Evolutionary conservation across 2,113 vertebrate genomes (phyloP), one percentile per base, ranked within the genome.

Genomic region (Hippocampus guttulatus): DNA sequence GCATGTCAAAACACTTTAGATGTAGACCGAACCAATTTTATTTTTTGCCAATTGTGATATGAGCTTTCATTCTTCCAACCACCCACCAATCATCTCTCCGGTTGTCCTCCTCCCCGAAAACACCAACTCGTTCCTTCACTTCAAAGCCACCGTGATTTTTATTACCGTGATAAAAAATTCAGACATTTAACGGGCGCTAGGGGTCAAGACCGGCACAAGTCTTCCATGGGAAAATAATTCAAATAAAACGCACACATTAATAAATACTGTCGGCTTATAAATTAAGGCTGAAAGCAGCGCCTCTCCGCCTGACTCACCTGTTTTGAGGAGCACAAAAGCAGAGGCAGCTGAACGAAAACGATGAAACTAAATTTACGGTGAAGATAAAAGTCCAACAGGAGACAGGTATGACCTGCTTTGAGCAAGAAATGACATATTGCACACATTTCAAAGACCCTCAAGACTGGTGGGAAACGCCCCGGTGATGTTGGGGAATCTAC

Each of bases 131-230:
- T 70, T 67, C 21, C 51, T 70, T 70, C 33, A 78, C 55, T 40
- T 84, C 76, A 86, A 78, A 75, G 62, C 81, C 79, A 84, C 74
- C 72, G 76, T 78, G 78, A 64, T 85, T 90, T 86, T 91, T 88
- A 90, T 88, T 92, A 85, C 86, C 87, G 84, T 76, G 79, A 87
- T 82, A 81, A 71, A 80, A 86, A 75, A 81, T 91, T 90, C 90
- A 87, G 78, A 88, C 87, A 90, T 81, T 76, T 70, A 83, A 79
- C 73, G 78, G 71, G 84, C 75, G 81, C 74, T 61, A 74, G 70
- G 69, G 23, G 9, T 60, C 1, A 30, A 51, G 3, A 15, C 20
- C 47, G 38, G 8, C 49, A 68, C 82, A 88, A 85, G 85, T 84
- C 83, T 73, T 85, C 62, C 71, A 85, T 94, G 92, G 93, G 63